Conservation (phyloP, 2,113 vertebrate genomes). For the Ancistrus triradiatus region DNA sequence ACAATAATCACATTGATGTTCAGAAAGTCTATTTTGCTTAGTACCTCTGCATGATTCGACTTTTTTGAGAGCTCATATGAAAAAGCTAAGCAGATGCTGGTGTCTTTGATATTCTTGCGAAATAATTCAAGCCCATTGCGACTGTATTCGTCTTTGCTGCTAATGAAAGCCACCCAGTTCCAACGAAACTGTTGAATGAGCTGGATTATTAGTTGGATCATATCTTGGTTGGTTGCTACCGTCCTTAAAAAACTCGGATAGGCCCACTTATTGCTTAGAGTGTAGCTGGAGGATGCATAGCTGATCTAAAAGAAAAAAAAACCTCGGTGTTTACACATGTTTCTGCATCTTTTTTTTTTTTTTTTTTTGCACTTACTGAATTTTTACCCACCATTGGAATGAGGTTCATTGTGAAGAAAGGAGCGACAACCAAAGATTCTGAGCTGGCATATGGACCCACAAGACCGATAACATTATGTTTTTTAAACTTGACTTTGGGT, state of each 20-base stretch:
- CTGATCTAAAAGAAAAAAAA: constrained; percentile 65
- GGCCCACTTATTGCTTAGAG: constrained; percentile 59
- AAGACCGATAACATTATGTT: constrained; percentile 56
- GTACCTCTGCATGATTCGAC: constrained; percentile 35
- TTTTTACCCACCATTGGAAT: constrained; percentile 69
- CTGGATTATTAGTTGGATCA: constrained; percentile 63
- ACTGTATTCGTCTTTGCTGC: constrained; percentile 61
- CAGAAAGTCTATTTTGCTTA: constrained; percentile 53
- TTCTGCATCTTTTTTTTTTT: neutral
- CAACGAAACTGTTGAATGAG: constrained; percentile 70
- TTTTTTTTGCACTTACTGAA: neutral
- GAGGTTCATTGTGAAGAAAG: constrained; percentile 67
- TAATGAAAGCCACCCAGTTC: constrained; percentile 75
- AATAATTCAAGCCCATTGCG: constrained; percentile 52
- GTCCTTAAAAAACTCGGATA: constrained; percentile 78
- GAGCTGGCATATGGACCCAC: constrained; percentile 64
- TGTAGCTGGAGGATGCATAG: constrained; percentile 65
- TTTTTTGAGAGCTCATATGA: constrained; percentile 37
- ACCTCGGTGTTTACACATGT: neutral
- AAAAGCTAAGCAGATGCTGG: constrained; percentile 67
- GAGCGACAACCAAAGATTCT: constrained; percentile 50
- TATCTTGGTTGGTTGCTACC: constrained; percentile 64
- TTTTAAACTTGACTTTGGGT: neutral
- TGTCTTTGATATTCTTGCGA: constrained; percentile 39
- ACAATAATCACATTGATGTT: constrained; percentile 51